Evolutionary conservation across 2,113 vertebrate genomes (phyloP), one percentile per base, ranked within the genome.

Genomic region (Chionis minor): DNA sequence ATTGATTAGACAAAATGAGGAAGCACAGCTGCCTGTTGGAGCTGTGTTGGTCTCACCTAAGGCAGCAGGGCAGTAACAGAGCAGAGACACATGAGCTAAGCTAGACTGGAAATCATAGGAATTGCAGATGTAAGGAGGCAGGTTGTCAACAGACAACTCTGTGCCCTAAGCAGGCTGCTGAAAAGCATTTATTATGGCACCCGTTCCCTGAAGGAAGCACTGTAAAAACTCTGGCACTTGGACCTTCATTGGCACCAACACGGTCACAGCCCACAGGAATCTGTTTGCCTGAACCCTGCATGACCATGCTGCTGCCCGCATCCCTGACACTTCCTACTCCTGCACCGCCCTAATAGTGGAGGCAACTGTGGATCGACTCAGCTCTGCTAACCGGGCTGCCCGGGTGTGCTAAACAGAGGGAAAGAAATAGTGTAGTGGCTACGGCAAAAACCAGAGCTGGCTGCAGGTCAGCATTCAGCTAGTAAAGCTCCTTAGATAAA

Each of bases 171-270:
- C 35, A 71, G 21, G n/a, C 32, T 71, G 66, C 74, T 67, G 44
- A 16, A 90, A 51, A 69, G n/a, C 28, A 5, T 5, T 59, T 69
- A 27, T 52, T 7, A 21, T 38, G 75, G 16, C 7, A 35, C 18
- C 8, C 0, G 2, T 9, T 30, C 27, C 21, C 49, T 69, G 79
- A 52, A 81, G 42, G 54, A 61, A 87, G 26, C 9, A 4, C 32
- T 38, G 1, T 0, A 75, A 70, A 44, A 74, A 32, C 26, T 14
- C 54, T 75, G n/a, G 33, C 30, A 61, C 21, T 33, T 58, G 8
- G 4, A 38, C 14, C 58, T 75, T 86, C n/a, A 4, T 6, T 42
- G 27, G 44, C 28, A 45, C 12, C 0, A 1, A 14, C 0, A 0
- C 23, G 38, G 70, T 18, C 0, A 0, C 22, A 66, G 59, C 21